phyloP scores from a whole-genome alignment of 1,140 invertebrate genomes.

The Drosophila fuyamai region DNA sequence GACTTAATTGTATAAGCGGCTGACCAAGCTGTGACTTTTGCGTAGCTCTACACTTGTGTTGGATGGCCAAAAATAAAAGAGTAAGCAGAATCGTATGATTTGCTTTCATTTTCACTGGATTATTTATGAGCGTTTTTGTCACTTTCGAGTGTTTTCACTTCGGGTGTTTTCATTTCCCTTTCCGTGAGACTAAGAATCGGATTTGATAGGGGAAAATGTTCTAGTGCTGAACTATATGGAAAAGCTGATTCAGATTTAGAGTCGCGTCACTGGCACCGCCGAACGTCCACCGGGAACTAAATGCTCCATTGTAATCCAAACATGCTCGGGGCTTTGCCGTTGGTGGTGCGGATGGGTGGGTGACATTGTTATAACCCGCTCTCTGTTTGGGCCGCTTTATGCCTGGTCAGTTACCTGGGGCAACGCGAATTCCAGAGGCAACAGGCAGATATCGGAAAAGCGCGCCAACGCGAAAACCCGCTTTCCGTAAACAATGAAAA shows the following conservation, averaged over 20 bases:
- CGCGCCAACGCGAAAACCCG: slow-evolving; percentile 47
- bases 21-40: slow-evolving; percentile 55
- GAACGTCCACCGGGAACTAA: slow-evolving; percentile 77
- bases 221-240: not conserved
- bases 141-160: slow-evolving; percentile 26
- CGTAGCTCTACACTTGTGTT: slow-evolving; percentile 21
- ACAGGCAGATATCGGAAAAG: slow-evolving; percentile 70
- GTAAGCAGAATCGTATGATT: slow-evolving; percentile 26
- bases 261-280: slow-evolving; percentile 45
- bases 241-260: slow-evolving; percentile 5
- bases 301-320: slow-evolving; percentile 64
- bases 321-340: slow-evolving; percentile 20
- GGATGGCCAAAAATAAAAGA: slow-evolving; percentile 49
- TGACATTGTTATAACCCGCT: slow-evolving; percentile 55
- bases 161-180: slow-evolving; percentile 26
- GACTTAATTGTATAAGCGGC: slow-evolving; percentile 83
- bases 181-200: not conserved
- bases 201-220: not conserved
- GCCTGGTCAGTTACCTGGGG: slow-evolving; percentile 83
- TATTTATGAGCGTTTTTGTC: slow-evolving; percentile 28
- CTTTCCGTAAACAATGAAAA: slow-evolving; percentile 55
- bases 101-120: slow-evolving; percentile 63
- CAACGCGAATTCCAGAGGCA: slow-evolving; percentile 54
- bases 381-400: slow-evolving; percentile 82
- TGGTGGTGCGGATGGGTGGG: slow-evolving; percentile 39